These are phyloP conservation scores for Odontocerum albicorne DNA, from an alignment of 2,888 invertebrate genomes.

Conservation along the genomic window DNA sequence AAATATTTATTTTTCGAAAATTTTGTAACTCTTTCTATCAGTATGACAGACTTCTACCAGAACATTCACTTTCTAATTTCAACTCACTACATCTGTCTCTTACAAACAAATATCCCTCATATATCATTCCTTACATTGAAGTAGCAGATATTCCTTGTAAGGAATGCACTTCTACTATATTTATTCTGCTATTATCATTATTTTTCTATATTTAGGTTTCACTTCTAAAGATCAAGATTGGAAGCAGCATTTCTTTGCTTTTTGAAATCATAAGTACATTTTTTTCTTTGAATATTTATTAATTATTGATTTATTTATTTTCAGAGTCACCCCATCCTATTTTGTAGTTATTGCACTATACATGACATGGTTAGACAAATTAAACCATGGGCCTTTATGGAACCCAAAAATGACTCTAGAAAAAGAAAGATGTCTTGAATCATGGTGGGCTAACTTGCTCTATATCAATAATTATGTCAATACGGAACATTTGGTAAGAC, in stretches of 20 bases:
- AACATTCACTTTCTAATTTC: too few relatives aligned
- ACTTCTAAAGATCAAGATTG: too few relatives aligned
- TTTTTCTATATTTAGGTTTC: not conserved
- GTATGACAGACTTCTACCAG: too few relatives aligned
- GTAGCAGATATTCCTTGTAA: too few relatives aligned
- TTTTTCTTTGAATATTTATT: not conserved
- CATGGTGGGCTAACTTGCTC: constrained; percentile 75
- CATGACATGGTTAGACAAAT: constrained; percentile 68
- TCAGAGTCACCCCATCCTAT: constrained; percentile 74
- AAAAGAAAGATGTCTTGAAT: constrained; percentile 62
- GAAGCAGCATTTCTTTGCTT: not conserved
- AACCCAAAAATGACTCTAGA: constrained; percentile 59
- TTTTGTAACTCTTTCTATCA: too few relatives aligned
- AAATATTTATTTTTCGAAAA: too few relatives aligned
- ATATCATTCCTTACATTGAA: too few relatives aligned
- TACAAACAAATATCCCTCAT: too few relatives aligned
- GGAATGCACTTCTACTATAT: too few relatives aligned
- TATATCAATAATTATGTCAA: constrained; percentile 75
- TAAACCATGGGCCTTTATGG: constrained; percentile 78
- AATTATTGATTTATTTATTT: constrained; percentile 30
- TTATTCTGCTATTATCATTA: too few relatives aligned
- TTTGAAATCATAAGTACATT: not conserved
- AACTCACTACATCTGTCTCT: too few relatives aligned
- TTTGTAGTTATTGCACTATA: constrained; percentile 71
- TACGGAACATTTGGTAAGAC: constrained; percentile 61